phyloP scores from a whole-genome alignment of 2,888 invertebrate species.

The Neelides folsomi region DNA sequence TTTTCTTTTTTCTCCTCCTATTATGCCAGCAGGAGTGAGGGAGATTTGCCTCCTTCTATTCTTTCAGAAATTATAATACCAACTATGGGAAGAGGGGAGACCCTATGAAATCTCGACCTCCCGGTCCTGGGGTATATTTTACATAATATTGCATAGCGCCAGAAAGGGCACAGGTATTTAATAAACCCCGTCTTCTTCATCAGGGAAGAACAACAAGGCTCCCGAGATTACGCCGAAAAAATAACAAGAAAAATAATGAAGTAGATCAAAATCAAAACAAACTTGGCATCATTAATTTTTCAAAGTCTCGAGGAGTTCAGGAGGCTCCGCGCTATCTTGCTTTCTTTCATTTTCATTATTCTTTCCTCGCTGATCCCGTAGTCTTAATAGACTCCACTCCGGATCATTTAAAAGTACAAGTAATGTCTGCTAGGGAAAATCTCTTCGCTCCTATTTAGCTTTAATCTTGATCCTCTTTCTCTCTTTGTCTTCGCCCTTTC shows the following conservation, averaged over 20 bases:
- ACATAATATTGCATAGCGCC: too few relatives aligned
- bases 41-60: background rate
- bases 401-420: background rate
- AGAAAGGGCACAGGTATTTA: too few relatives aligned
- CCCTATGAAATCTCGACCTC: too few relatives aligned
- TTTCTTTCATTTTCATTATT: constrained; percentile 1
- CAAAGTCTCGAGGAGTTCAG: constrained; percentile 9
- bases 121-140: too few relatives aligned
- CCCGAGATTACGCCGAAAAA: background rate
- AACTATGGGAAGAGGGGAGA: background rate
- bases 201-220: constrained; percentile 16
- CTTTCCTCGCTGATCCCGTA: constrained; percentile 5
- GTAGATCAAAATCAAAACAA: constrained; percentile 29
- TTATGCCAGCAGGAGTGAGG: constrained; percentile 2
- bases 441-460: too few relatives aligned
- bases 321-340: background rate
- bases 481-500: background rate
- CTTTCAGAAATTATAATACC: background rate
- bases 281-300: constrained; percentile 30
- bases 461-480: constrained; percentile 6
- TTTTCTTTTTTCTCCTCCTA: constrained; percentile 23
- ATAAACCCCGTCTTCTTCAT: background rate
- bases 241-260: constrained; percentile 15
- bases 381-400: constrained; percentile 1
- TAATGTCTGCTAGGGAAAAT: too few relatives aligned